Evolutionary conservation across 2,888 invertebrate species (phyloP), one percentile per base, ranked within the genome.

Genomic region (Diarsia dahlii): DNA sequence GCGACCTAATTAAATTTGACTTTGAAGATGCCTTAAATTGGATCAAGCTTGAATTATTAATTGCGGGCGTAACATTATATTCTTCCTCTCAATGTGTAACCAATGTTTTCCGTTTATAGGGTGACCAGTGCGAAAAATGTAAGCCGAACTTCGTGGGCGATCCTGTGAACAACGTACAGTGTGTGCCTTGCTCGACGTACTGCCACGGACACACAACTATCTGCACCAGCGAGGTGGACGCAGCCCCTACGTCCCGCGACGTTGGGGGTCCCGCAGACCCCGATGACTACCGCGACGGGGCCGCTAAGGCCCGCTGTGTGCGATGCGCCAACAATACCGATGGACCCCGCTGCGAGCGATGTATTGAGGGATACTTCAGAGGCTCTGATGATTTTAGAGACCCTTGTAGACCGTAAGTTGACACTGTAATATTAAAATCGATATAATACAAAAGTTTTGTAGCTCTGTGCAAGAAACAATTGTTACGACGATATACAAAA

Each of bases 61-160:
- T 46, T 18, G 28, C 8, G 58, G 58, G 8, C 8, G 15, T 3
- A 63, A 45, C n/a, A 48, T 64, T 6, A 3, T 28, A 34, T 28
- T 46, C 0, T 15, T 23, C 9, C 0, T 10, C 34, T 58, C n/a
- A 5, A 34, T 0, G 3, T 48, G 56, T 20, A 5, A 58, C 3
- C 4, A 56, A 50, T n/a, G 6, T 12, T 0, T 69, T 64, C 64
- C 20, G n/a, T 71, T 28, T 58, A 13, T 92, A 98, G 97, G 99
- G 99, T 9, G 97, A 97, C n/a, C 98, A 98, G 93, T 99, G 99
- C 91, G 98, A 99, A 90, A 98, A 98, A 92, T 99, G 99, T 93
- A 97, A 98, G 91, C 98, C 98, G 0, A 97, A 99, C 74, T 99
- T 98, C 95, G 99, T 99, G 46, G 99, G 99, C 15, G 98, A 99